Evolutionary conservation across 2,888 invertebrate species (phyloP), one percentile per base, ranked within the genome.

Genomic region (Pachycephus smyrnensis): DNA sequence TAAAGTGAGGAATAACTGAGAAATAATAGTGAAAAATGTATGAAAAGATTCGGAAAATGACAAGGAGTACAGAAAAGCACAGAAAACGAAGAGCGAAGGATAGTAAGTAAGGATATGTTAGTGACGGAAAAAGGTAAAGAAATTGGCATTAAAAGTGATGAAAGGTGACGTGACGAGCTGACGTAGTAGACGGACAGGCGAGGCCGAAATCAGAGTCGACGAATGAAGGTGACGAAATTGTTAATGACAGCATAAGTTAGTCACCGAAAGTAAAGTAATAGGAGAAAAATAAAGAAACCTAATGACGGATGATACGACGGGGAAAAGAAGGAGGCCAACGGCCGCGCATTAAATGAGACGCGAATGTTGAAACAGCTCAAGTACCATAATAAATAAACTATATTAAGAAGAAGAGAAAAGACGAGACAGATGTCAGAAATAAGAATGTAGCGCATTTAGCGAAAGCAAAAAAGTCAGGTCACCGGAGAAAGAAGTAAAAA

Each of bases 271-370:
- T 83, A 77, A 82, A 83, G 82, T 84, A 84, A 81, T 84, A 82
- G 84, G 83, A 84, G 82, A 80, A 81, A 84, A 81, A 84, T 84
- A 80, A 84, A 84, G 83, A 84, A 82, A 84, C 84, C 23, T 55
- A 55, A 55, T 55, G 55, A 55, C 55, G 55, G 55, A 23, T 23
- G 55, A 23, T 23, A 55, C 9, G 55, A 55, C 55, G 55, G 55
- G 23, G 9, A 23, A 55, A 55, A 23, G 55, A 55, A 9, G 55
- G 55, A 55, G 55, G 55, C 55, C 23, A 55, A 55, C 1, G 55
- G 55, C 23, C 23, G 9, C 55, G 23, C 23, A 55, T 23, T 23
- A 55, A 23, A 23, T 55, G 55, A 55, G 23, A 55, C 55, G 55
- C 55, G 23, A 23, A 55, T 23, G 23, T 55, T 23, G 9, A 23